Base-by-base conservation (phyloP, 2,888 invertebrate genomes). In the Acronicta alni region DNA sequence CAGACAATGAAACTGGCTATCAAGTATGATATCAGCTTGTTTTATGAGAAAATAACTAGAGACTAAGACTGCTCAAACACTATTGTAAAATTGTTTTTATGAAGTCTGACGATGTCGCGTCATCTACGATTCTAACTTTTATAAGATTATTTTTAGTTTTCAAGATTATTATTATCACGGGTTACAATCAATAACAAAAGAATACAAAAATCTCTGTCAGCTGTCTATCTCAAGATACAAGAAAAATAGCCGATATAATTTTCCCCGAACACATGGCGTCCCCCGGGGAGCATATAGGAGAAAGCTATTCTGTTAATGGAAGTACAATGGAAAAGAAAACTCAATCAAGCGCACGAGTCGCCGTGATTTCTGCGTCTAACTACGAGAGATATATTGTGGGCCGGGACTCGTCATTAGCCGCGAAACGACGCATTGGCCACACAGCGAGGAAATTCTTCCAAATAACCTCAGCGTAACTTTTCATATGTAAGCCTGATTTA, bases 361-460 rank as follows among this genome's bases (percentile, higher is more conserved):
- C 88, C 83, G 90, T 90, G 92, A 93, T 93, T 93, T 91, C 90
- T 92, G 90, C 87, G 90, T 88, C 89, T 92, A 91, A 91, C 91
- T 91, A 91, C 89, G 83, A 77, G 86, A 92, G 90, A 92, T 92
- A 91, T 91, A 92, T 92, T 86, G 89, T 86, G 81, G 87, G 85
- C 79, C 82, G 79, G 75, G 85, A 84, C 83, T 86, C 90, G 87
- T 91, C 92, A 93, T 92, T 92, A 92, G 89, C 86, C 76, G 79
- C 75, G 84, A 84, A 87, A 86, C 80, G 84, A 85, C 84, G 80
- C 84, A 85, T 86, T 87, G 83, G 80, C 86, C 85, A 58, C 82
- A 83, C 82, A 80, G 74, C 75, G 77, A 74, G 81, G 82, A 81
- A 87, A 86, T 87, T 86, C 85, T 81, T 84, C 83, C 82, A 87